A percentile compares a stretch with the other conserved stretches of the same genome.
These are phyloP conservation scores for Trichopria drosophilae DNA, from an alignment of 2,888 invertebrate genomes.

Conservation along the genomic window DNA sequence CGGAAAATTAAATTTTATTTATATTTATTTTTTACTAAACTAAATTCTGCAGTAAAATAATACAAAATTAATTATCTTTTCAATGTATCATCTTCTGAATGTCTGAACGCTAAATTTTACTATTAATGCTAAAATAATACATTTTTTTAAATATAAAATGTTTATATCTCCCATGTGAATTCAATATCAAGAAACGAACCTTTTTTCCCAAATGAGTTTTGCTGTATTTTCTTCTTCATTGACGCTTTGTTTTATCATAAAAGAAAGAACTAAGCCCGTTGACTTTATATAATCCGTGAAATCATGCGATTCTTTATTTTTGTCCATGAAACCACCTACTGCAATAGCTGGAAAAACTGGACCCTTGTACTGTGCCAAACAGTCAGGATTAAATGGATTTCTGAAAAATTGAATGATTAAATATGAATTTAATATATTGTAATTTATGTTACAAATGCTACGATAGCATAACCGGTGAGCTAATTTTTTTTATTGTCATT, in stretches of 20 bases:
- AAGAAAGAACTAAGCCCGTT: slow-evolving; percentile 74
- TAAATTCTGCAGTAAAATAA: too few relatives aligned
- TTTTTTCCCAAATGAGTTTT: slow-evolving; percentile 75
- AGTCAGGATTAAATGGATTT: slow-evolving; percentile 65
- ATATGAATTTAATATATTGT: slow-evolving; percentile 22
- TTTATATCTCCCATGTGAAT: too few relatives aligned
- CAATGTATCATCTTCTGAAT: too few relatives aligned
- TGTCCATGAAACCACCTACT: slow-evolving; percentile 75
- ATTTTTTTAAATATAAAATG: too few relatives aligned
- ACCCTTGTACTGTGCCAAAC: slow-evolving; percentile 84
- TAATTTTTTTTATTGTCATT: too few relatives aligned
- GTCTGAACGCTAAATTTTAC: too few relatives aligned
- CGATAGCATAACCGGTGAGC: too few relatives aligned
- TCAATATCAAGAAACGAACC: slow-evolving; percentile 48
- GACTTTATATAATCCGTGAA: slow-evolving; percentile 66
- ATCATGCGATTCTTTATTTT: slow-evolving; percentile 57
- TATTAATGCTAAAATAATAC: too few relatives aligned
- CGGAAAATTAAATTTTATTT: too few relatives aligned
- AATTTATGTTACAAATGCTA: slow-evolving; percentile 17
- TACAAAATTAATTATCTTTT: not conserved
- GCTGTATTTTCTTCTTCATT: slow-evolving; percentile 64
- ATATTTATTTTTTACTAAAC: too few relatives aligned
- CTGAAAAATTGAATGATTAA: slow-evolving; percentile 50
- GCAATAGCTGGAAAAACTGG: slow-evolving; percentile 83
- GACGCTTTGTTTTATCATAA: slow-evolving; percentile 73